These are phyloP conservation scores for Ctenochaetus hawaiiensis DNA, from an alignment of 2,797 vertebrate genomes.

Conservation along the genomic window DNA sequence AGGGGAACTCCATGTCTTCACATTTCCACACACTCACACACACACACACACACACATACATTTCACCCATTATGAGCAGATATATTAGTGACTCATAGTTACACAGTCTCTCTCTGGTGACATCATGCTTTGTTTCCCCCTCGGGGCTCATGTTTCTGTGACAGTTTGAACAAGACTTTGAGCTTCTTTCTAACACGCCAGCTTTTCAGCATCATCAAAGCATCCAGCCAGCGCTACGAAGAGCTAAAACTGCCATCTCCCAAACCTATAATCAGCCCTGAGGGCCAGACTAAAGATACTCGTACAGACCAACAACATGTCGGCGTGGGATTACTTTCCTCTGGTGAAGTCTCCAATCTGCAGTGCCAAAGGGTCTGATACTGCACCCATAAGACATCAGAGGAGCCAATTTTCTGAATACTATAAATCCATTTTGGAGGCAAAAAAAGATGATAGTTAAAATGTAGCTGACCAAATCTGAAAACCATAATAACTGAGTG, in stretches of 20 bases:
- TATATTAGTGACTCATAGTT: slow-evolving; percentile 68
- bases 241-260: slow-evolving; percentile 38
- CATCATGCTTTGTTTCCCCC: slow-evolving; percentile 62
- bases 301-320: slow-evolving; percentile 46
- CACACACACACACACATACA: slow-evolving; percentile 16
- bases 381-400: slow-evolving; percentile 29
- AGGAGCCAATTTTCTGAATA: slow-evolving; percentile 24
- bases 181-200: slow-evolving; percentile 42
- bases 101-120: slow-evolving; percentile 57
- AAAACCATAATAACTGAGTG: slow-evolving; percentile 19
- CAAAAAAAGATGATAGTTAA: slow-evolving; percentile 10
- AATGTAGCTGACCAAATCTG: slow-evolving; percentile 22
- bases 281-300: slow-evolving; percentile 67
- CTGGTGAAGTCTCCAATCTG: slow-evolving; percentile 32
- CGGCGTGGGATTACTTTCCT: slow-evolving; percentile 48
- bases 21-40: slow-evolving; percentile 5
- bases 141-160: slow-evolving; percentile 52
- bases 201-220: slow-evolving; percentile 63
- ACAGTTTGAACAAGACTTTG: slow-evolving; percentile 53
- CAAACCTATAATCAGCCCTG: slow-evolving; percentile 66
- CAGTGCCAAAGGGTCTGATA: slow-evolving; percentile 20
- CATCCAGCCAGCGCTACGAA: slow-evolving; percentile 9
- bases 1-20: slow-evolving; percentile 38
- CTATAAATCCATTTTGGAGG: slow-evolving; percentile 20
- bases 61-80: slow-evolving; percentile 43